Conservation (phyloP, 2,113 vertebrate genomes). For the Mirza zaza region DNA sequence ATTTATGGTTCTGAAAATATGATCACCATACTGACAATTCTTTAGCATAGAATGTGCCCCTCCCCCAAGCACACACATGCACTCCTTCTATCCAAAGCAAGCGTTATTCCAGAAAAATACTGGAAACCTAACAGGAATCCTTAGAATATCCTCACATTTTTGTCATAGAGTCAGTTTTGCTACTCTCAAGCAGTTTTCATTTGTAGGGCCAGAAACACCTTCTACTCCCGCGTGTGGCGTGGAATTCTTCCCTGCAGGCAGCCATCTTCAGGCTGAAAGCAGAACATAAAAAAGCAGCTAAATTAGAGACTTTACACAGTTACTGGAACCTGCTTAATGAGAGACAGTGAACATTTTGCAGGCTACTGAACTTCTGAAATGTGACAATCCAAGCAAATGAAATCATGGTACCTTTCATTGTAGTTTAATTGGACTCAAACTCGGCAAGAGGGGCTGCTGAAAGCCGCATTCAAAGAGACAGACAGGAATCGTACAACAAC, state of each 20-base stretch:
- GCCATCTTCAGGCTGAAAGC: not conserved
- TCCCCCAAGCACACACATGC: no score
- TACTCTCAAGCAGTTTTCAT: not conserved
- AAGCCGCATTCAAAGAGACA: constrained; percentile 61
- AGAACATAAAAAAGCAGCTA: constrained; percentile 45
- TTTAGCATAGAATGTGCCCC: not conserved
- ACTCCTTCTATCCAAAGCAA: not conserved
- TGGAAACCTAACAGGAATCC: not conserved
- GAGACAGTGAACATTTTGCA: constrained; percentile 55
- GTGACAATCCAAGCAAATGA: constrained; percentile 69
- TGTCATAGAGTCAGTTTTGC: not conserved
- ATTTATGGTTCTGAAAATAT: constrained; percentile 11
- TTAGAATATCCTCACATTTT: not conserved
- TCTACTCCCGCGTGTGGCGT: not conserved
- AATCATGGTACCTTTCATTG: constrained; percentile 41
- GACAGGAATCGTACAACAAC: constrained; percentile 73
- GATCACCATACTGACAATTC: not conserved
- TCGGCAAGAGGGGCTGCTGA: constrained; percentile 64
- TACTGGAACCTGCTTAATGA: constrained; percentile 68
- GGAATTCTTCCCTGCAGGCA: not conserved
- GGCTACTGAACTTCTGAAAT: constrained; percentile 70
- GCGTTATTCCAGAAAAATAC: not conserved
- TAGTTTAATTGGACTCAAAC: constrained; percentile 82
- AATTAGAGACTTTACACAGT: constrained; percentile 64
- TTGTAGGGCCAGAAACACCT: not conserved